phyloP scores from a whole-genome alignment of 2,888 invertebrate genomes.

The Catonia carolina region DNA sequence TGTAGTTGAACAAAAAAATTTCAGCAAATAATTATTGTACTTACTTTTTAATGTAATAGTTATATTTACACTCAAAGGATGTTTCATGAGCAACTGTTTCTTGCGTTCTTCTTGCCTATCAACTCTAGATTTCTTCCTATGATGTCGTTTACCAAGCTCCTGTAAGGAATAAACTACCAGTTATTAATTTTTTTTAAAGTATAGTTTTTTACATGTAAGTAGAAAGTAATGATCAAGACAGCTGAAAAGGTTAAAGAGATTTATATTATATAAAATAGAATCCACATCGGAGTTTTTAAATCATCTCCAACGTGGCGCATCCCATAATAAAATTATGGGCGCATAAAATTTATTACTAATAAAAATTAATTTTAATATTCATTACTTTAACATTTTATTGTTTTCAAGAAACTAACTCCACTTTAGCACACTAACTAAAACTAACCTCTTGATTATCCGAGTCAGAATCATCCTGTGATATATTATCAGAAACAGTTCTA shows the following conservation, averaged over 20 bases:
- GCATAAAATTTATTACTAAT: no score
- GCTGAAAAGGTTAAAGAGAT: no score
- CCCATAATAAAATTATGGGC: no score
- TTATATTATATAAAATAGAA: no score
- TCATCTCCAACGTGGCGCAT: no score
- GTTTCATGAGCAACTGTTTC: slow-evolving; percentile 58
- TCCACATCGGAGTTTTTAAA: no score
- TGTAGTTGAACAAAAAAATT: no score
- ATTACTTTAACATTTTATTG: background rate
- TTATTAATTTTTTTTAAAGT: no score
- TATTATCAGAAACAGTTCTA: slow-evolving; percentile 48
- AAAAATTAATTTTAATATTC: no score
- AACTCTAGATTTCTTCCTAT: slow-evolving; percentile 26
- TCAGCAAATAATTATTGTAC: no score
- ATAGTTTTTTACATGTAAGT: no score
- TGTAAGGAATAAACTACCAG: background rate
- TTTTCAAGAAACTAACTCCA: background rate
- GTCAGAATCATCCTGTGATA: slow-evolving; percentile 52
- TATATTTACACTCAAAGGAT: slow-evolving; percentile 64
- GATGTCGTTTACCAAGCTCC: slow-evolving; percentile 8
- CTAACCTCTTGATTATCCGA: slow-evolving; percentile 58
- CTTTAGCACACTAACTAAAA: background rate
- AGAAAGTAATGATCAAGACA: no score
- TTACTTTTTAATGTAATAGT: slow-evolving; percentile 51
- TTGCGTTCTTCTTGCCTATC: slow-evolving; percentile 61